These are phyloP conservation scores for Lasioglossum zephyrum DNA, from an alignment of 2,888 invertebrate species.

Conservation along the genomic window DNA sequence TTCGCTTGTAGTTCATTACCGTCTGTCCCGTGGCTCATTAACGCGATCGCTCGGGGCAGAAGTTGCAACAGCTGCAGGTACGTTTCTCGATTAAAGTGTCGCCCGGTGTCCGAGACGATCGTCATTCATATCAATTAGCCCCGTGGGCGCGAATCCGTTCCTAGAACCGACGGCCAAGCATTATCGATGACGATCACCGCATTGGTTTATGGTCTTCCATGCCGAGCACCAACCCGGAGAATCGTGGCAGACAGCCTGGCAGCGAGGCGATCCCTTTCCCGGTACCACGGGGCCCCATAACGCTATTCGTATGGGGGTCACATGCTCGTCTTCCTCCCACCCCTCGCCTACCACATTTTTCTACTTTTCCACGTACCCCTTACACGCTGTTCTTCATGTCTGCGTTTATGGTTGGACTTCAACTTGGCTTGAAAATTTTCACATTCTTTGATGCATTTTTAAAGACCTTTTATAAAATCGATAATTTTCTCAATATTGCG, in stretches of 20 bases:
- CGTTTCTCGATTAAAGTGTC: constrained; percentile 28
- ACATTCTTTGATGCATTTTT: no score
- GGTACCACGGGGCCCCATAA: constrained; percentile 63
- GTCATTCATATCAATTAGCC: constrained; percentile 62
- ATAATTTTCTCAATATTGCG: no score
- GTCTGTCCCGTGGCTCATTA: constrained; percentile 8
- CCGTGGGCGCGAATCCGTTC: constrained; percentile 60
- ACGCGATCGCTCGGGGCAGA: not conserved
- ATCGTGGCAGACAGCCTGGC: constrained; percentile 81
- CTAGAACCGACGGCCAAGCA: constrained; percentile 50
- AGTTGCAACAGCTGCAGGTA: constrained; percentile 1
- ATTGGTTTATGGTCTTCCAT: constrained; percentile 67
- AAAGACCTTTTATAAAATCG: no score
- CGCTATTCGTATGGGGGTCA: constrained; percentile 71
- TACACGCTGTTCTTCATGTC: not conserved
- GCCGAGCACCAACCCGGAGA: constrained; percentile 57
- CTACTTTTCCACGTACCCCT: not conserved
- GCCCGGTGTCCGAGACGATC: constrained; percentile 29
- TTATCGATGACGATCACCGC: constrained; percentile 66
- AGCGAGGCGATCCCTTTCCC: constrained; percentile 78
- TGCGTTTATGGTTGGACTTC: no score
- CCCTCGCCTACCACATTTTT: constrained; percentile 33
- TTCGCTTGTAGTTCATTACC: constrained; percentile 22
- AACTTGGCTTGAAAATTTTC: no score
- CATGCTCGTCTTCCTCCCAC: constrained; percentile 41